Evolutionary conservation across 1,140 invertebrate species (phyloP).

Genomic region (Hesperophylax magnus): DNA sequence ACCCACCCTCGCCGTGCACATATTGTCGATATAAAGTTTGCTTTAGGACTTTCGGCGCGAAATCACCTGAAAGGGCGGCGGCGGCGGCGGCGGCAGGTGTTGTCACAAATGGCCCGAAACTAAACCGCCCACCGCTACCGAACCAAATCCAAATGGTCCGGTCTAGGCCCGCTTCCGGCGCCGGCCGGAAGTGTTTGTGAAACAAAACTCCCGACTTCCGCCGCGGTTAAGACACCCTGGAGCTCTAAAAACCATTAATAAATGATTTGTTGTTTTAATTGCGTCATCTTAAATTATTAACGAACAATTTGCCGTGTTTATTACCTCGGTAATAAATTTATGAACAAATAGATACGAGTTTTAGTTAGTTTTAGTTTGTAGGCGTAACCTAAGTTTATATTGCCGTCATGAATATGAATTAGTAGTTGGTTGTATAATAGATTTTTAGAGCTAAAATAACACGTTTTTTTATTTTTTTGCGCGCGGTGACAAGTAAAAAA

Average conservation of each 20-base stretch:
- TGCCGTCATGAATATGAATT: no score
- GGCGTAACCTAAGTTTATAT: no score
- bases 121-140: conserved; percentile 9
- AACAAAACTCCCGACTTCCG: background rate
- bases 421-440: no score
- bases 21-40: conserved; percentile 33
- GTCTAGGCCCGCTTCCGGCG: background rate
- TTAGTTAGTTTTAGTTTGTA: no score
- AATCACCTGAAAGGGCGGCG: conserved; percentile 6
- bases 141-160: conserved; percentile 12
- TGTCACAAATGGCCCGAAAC: conserved; percentile 21
- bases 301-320: background rate
- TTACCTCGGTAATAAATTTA: background rate
- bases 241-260: background rate
- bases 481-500: no score
- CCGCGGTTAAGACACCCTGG: background rate
- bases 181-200: background rate
- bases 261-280: conserved; percentile 1
- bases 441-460: no score
- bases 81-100: conserved; percentile 33
- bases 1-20: background rate
- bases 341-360: no score
- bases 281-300: background rate
- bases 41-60: background rate
- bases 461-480: no score